These are phyloP conservation scores for Drosophila suboccidentalis DNA, from an alignment of 2,888 invertebrate species.

Conservation along the genomic window DNA sequence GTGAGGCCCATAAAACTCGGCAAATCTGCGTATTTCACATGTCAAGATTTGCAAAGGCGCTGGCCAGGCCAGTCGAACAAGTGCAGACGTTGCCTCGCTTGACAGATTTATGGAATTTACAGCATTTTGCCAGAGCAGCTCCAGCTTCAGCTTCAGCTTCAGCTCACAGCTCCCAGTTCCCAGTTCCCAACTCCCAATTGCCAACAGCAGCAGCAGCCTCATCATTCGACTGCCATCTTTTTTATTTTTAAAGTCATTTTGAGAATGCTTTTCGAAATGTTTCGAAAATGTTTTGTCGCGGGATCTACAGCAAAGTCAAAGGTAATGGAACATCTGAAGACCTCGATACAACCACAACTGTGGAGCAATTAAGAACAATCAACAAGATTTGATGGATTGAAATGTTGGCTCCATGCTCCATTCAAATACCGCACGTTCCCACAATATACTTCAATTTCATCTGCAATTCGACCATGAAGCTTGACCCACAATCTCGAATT, in stretches of 20 bases:
- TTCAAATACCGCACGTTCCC: constrained; percentile 32
- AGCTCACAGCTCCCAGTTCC: constrained; percentile 14
- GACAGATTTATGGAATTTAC: constrained; percentile 83
- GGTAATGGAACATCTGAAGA: constrained; percentile 19
- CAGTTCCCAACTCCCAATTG: constrained; percentile 9
- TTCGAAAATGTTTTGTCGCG: constrained; percentile 47
- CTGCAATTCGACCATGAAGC: not conserved
- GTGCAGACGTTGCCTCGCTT: constrained; percentile 76
- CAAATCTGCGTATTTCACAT: constrained; percentile 83
- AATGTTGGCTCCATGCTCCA: constrained; percentile 43
- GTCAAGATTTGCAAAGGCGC: constrained; percentile 72
- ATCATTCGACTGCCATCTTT: constrained; percentile 37
- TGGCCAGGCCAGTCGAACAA: constrained; percentile 64
- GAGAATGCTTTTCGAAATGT: constrained; percentile 41
- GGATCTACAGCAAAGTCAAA: constrained; percentile 58
- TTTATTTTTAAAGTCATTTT: constrained; percentile 41
- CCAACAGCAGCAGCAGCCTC: constrained; percentile 35
- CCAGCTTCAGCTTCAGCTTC: constrained; percentile 34
- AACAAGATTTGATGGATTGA: constrained; percentile 68
- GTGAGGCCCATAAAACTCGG: constrained; percentile 78
- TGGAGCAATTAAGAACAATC: constrained; percentile 76
- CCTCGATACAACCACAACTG: constrained; percentile 8
- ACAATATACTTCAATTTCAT: constrained; percentile 14
- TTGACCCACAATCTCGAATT: constrained; percentile 30
- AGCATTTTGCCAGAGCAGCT: constrained; percentile 66